phyloP scores from a whole-genome alignment of 92 coral and sea anemone genomes.

The Bergia sp. region DNA sequence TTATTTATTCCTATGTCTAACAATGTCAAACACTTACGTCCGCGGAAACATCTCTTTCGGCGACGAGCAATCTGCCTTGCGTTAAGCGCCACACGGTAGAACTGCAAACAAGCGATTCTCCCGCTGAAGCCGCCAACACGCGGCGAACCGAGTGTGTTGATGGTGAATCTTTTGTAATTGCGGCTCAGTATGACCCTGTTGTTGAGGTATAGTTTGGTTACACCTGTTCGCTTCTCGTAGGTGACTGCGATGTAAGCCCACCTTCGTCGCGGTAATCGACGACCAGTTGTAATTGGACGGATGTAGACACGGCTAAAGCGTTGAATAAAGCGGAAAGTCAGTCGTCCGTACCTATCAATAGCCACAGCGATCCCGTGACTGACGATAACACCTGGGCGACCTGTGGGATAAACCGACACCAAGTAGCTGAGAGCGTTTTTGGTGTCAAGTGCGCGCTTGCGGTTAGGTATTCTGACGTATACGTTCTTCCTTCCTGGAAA shows the following conservation, averaged over 20 bases:
- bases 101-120: slow-evolving; percentile 72
- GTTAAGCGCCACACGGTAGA: slow-evolving; percentile 59
- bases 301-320: slow-evolving; percentile 31
- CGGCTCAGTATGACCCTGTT: slow-evolving; percentile 49
- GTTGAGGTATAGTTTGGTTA: slow-evolving; percentile 65
- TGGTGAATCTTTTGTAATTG: slow-evolving; percentile 48
- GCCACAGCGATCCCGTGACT: slow-evolving; percentile 46
- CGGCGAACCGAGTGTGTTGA: slow-evolving; percentile 71
- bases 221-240: slow-evolving; percentile 52
- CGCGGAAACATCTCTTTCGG: slow-evolving; percentile 70
- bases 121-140: slow-evolving; percentile 78
- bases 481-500: slow-evolving; percentile 60
- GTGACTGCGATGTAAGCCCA: slow-evolving; percentile 80
- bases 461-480: slow-evolving; percentile 70
- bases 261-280: slow-evolving; percentile 39
- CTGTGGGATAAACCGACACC: slow-evolving; percentile 67
- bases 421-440: slow-evolving; percentile 58
- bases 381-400: slow-evolving; percentile 68
- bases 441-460: slow-evolving; percentile 67
- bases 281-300: slow-evolving; percentile 48
- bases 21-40: slow-evolving; percentile 25
- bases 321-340: slow-evolving; percentile 54
- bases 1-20: too few species aligned
- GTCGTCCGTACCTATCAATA: slow-evolving; percentile 26
- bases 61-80: slow-evolving; percentile 62